phyloP scores from a whole-genome alignment of 2,888 invertebrate species.

The Patella ulyssiponensis region DNA sequence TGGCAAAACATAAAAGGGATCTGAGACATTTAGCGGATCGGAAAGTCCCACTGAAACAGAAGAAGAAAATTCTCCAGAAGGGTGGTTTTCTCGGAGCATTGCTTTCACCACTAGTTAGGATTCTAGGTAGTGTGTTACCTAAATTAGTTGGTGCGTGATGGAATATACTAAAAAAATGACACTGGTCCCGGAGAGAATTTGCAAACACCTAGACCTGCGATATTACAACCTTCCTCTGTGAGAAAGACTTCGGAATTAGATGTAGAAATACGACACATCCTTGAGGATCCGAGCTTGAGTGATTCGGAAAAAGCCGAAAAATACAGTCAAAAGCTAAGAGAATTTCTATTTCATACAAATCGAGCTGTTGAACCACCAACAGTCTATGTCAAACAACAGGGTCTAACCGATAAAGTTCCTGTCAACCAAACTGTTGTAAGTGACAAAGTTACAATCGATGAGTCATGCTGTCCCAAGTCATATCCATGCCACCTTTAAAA shows the following conservation, averaged over 20 bases:
- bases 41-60: background rate
- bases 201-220: background rate
- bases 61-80: conserved; percentile 11
- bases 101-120: background rate
- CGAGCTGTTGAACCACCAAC: background rate
- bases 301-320: background rate
- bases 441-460: no score
- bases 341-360: background rate
- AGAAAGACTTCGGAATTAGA: background rate
- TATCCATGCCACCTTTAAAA: background rate
- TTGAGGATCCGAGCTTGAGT: background rate
- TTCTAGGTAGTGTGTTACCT: background rate
- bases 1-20: conserved; percentile 2
- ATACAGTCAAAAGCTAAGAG: background rate
- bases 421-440: no score
- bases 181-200: background rate
- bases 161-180: background rate
- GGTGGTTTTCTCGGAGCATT: conserved; percentile 15
- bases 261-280: background rate
- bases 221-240: background rate
- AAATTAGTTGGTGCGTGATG: background rate
- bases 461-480: background rate
- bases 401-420: no score
- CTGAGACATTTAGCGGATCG: background rate
- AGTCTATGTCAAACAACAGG: background rate